These are phyloP conservation scores for Calephelis nemesis DNA, from an alignment of 1,140 invertebrate genomes.

Conservation along the genomic window DNA sequence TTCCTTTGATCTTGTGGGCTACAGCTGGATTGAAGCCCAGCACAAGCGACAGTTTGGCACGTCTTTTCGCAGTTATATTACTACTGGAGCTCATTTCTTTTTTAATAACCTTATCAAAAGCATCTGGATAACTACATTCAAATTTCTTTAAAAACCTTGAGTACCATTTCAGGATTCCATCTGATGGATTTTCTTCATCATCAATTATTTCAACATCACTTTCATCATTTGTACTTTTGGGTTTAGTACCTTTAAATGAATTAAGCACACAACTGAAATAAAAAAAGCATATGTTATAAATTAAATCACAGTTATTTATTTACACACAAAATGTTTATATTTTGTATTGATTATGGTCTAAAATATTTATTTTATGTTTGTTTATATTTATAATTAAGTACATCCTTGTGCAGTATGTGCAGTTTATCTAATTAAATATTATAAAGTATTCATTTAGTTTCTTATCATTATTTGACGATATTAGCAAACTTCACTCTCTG, in stretches of 20 bases:
- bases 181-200: constrained; percentile 49
- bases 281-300: constrained; percentile 20
- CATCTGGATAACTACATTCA: constrained; percentile 83
- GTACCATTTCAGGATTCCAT: constrained; percentile 73
- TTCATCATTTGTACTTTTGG: constrained; percentile 41
- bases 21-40: constrained; percentile 79
- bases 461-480: too few relatives aligned
- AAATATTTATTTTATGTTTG: too few relatives aligned
- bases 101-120: constrained; percentile 83
- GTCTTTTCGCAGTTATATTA: constrained; percentile 41
- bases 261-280: constrained; percentile 75
- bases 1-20: constrained; percentile 73
- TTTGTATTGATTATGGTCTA: too few relatives aligned
- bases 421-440: too few relatives aligned
- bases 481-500: too few relatives aligned
- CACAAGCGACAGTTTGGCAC: constrained; percentile 56
- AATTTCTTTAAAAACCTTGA: constrained; percentile 73
- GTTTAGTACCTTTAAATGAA: constrained; percentile 39
- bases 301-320: background rate
- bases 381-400: too few relatives aligned
- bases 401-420: too few relatives aligned
- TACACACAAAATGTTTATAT: too few relatives aligned
- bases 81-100: constrained; percentile 63
- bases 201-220: constrained; percentile 75
- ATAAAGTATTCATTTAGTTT: too few relatives aligned